Percentiles rank a stretch among this genome's conserved stretches.
Conservation (phyloP, 1,140 invertebrate species). For the Physella acuta region DNA sequence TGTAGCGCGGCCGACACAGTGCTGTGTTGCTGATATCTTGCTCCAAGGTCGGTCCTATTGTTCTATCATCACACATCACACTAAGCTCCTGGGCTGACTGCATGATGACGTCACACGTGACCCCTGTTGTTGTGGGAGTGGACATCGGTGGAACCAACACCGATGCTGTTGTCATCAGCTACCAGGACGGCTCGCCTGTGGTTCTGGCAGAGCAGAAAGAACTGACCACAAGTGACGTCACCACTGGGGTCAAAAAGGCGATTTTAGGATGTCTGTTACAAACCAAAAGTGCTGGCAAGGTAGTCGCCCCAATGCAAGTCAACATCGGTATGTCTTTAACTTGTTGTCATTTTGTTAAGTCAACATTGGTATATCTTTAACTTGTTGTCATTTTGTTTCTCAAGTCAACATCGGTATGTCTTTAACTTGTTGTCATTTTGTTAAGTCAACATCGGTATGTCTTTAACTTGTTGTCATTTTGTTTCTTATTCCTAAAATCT, state of each 20-base stretch:
- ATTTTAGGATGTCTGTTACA: conserved; percentile 32
- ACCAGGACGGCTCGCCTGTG: conserved; percentile 6
- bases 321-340: conserved; percentile 40
- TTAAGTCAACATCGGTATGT: conserved; percentile 47
- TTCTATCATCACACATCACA: conserved; percentile 45
- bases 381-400: no score
- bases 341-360: no score
- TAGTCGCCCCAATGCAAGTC: conserved; percentile 37
- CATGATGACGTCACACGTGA: conserved; percentile 8
- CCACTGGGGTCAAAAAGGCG: conserved; percentile 42
- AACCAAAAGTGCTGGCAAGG: conserved; percentile 25
- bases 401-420: conserved; percentile 46
- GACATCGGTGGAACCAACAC: conserved; percentile 55
- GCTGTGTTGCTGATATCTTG: no score
- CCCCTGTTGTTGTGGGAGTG: conserved; percentile 39
- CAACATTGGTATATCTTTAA: conserved; percentile 39
- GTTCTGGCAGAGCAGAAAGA: conserved; percentile 42
- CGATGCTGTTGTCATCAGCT: conserved; percentile 45
- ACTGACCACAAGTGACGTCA: conserved; percentile 48
- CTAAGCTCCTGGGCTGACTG: conserved; percentile 10
- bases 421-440: no score
- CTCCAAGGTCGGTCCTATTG: no score
- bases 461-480: no score
- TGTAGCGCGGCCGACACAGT: no score
- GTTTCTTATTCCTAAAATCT: no score